Evolutionary conservation across 35 echinoderm and acorn worm species (phyloP).

Genomic region (Strongylocentrotus purpuratus): DNA sequence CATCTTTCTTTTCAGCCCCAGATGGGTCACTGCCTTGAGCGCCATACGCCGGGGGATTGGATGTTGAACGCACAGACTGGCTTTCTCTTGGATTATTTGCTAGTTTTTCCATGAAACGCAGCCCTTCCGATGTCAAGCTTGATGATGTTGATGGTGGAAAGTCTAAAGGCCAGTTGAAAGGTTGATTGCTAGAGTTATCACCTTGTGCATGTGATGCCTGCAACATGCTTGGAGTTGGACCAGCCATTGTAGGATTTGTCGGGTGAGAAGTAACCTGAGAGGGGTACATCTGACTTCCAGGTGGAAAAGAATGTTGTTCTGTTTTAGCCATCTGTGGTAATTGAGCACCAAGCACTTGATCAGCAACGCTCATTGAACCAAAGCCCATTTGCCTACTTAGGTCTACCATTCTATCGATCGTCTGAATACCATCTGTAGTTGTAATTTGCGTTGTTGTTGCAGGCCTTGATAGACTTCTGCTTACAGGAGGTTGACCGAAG

Average conservation of each 20-base stretch:
- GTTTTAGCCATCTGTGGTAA: constrained; percentile 15
- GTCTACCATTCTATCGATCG: constrained; percentile 39
- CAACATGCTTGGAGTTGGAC: background rate
- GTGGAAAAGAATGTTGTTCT: background rate
- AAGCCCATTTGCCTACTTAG: constrained; percentile 27
- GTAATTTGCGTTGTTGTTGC: background rate
- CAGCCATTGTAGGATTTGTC: background rate
- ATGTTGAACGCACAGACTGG: background rate
- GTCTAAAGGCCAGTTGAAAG: constrained; percentile 31
- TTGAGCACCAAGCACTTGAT: constrained; percentile 28
- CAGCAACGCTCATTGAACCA: constrained; percentile 32
- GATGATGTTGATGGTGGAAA: background rate
- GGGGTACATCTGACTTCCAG: background rate
- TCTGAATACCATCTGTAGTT: background rate
- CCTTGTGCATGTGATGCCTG: background rate
- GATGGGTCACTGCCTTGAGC: background rate
- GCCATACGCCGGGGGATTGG: background rate
- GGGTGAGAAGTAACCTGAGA: background rate
- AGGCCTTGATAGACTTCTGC: background rate
- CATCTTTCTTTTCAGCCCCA: constrained; percentile 53
- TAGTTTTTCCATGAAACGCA: constrained; percentile 65
- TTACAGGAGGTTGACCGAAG: background rate
- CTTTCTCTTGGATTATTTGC: constrained; percentile 40
- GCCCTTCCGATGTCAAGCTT: constrained; percentile 62
- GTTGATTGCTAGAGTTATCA: background rate